Base-by-base conservation (phyloP, 2,888 invertebrate genomes). In the Sinelater perroti region DNA sequence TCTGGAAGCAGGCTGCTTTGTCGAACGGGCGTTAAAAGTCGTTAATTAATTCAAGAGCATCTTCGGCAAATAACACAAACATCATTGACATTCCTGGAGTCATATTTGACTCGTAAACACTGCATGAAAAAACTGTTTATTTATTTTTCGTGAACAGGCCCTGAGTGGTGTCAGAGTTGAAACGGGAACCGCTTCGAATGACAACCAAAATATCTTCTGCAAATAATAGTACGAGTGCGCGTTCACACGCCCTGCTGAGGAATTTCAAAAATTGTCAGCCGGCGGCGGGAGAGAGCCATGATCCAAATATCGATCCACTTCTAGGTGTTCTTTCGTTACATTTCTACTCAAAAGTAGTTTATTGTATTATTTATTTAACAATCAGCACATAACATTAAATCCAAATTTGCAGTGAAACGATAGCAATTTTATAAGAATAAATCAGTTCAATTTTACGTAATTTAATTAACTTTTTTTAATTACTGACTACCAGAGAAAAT, bases 171-270 rank as follows among this genome's bases (percentile, higher is more conserved):
- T 55, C 59, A 59, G 31, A 52, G 52, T 52, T 49, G 57, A 57
- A 59, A 59, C 46, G 40, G 50, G 59, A 59, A 55, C 55, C 59
- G 50, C 50, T 55, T 52, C 38, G 38, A 13, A 54, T 50, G 50
- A 55, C 54, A 50, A 55, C 59, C 44, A 49, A 54, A 50, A 42
- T 44, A 49, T 54, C 54, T 54, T 55, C 59, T 55, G 55, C 59
- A 59, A 59, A 59, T 55, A 59, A 53, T 49, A 35, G 17, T 36
- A 10, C 42, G 53, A 42, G 42, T 20, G 28, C 20, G 36, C 38
- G 50, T 55, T 59, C 55, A 59, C 59, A 55, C 59, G 55, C 59
- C 59, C 45, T 45, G 21, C 20, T 10, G 10, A 50, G 28, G 50
- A 49, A 40, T 52, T 56, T 24, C 28, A 44, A 44, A 28, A 44